Conservation (phyloP, 2,888 invertebrate species). For the Synanthedon formicaeformis region DNA sequence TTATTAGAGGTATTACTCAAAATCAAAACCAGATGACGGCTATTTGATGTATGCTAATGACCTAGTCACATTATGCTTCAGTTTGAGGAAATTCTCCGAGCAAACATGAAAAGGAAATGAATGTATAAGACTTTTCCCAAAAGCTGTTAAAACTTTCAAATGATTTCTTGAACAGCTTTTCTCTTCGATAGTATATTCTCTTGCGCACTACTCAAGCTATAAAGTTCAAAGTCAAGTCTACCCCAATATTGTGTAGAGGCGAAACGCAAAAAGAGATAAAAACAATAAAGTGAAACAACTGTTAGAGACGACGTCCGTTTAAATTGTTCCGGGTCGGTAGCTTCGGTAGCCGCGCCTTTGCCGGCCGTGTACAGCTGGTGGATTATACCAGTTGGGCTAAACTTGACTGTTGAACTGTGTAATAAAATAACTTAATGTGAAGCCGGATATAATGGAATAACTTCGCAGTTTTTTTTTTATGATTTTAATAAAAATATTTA, state of each 20-base stretch:
- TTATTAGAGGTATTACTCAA: too few species aligned
- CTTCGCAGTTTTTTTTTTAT: neutral
- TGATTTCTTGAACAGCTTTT: too few species aligned
- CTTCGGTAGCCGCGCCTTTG: constrained; percentile 8
- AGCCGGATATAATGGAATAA: neutral
- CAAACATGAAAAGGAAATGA: too few species aligned
- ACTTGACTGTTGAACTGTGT: constrained; percentile 2
- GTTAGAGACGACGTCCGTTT: constrained; percentile 14
- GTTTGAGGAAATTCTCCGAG: too few species aligned
- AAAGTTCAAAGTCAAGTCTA: neutral
- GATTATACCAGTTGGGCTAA: constrained; percentile 3
- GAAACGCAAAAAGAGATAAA: neutral
- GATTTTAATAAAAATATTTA: too few species aligned
- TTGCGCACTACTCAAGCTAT: neutral
- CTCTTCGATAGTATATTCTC: neutral
- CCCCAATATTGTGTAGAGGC: neutral
- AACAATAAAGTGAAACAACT: neutral
- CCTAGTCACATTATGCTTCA: too few species aligned
- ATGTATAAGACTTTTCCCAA: too few species aligned
- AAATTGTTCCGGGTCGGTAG: constrained; percentile 21
- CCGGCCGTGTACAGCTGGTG: constrained; percentile 9
- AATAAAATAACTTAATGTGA: too few species aligned
- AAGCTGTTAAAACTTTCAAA: too few species aligned
- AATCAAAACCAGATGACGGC: too few species aligned
- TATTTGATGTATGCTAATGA: too few species aligned